Conservation (phyloP, 2,797 vertebrate species). For the Etheostoma perlongum region DNA sequence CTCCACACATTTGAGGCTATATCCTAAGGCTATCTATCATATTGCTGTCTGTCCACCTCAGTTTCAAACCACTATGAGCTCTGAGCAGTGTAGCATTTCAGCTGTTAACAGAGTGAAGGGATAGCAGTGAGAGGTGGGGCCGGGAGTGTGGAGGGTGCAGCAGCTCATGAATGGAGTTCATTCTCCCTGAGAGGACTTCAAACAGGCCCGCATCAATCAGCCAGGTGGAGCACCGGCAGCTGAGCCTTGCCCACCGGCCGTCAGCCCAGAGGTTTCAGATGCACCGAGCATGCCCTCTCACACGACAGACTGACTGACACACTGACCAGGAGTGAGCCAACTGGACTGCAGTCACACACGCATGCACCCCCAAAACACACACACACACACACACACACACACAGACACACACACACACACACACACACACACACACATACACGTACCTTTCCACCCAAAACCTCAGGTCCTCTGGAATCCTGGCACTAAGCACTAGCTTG, state of each 20-base stretch:
- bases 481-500: conserved; percentile 21
- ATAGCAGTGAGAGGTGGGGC: conserved; percentile 55
- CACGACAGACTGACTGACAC: conserved; percentile 70
- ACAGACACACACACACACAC: conserved; percentile 32
- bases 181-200: conserved; percentile 81
- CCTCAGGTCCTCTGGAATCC: conserved; percentile 33
- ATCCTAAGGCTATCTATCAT: conserved; percentile 56
- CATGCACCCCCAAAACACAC: conserved; percentile 25
- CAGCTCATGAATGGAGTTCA: conserved; percentile 76
- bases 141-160: conserved; percentile 51
- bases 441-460: conserved; percentile 32
- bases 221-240: conserved; percentile 72
- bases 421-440: conserved; percentile 37
- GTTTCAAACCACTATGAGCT: conserved; percentile 58
- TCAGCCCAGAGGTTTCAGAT: conserved; percentile 72
- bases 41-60: conserved; percentile 59
- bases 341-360: conserved; percentile 41
- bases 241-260: conserved; percentile 63
- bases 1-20: conserved; percentile 33
- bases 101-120: conserved; percentile 78
- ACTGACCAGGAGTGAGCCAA: conserved; percentile 56
- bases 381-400: conserved; percentile 40
- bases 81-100: conserved; percentile 76
- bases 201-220: conserved; percentile 76
- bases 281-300: conserved; percentile 65